Conservation (phyloP, 2,113 vertebrate genomes). For the Clinocottus analis region DNA sequence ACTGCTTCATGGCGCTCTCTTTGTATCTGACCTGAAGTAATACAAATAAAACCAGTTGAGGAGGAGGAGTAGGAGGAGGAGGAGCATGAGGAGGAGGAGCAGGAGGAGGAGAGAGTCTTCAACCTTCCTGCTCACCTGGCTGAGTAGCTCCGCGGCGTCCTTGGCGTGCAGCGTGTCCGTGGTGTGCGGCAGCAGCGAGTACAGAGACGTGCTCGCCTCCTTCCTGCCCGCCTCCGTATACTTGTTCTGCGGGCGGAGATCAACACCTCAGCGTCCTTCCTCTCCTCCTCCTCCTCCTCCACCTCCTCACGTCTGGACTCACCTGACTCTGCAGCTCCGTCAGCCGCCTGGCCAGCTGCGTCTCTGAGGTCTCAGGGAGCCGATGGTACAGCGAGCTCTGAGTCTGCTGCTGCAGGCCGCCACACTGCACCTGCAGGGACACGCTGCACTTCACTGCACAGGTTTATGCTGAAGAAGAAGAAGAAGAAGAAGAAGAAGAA, state of each 20-base stretch:
- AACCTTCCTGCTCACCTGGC: too few species aligned
- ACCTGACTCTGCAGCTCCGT: constrained; percentile 75
- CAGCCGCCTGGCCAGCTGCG: constrained; percentile 70
- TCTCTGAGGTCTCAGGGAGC: constrained; percentile 73
- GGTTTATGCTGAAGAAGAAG: too few species aligned
- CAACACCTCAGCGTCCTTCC: neutral
- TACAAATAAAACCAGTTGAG: neutral
- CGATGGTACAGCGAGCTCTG: constrained; percentile 11
- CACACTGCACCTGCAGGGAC: constrained; percentile 63
- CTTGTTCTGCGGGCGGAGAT: constrained; percentile 79
- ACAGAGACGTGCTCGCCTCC: constrained; percentile 52
- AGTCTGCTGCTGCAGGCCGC: constrained; percentile 64
- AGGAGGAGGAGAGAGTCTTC: too few species aligned
- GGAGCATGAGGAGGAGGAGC: too few species aligned
- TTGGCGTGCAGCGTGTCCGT: constrained; percentile 71
- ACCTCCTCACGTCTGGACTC: too few species aligned
- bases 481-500: too few species aligned
- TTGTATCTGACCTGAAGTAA: constrained; percentile 87
- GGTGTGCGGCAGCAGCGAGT: constrained; percentile 67
- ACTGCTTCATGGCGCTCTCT: constrained; percentile 81
- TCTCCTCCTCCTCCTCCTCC: too few species aligned
- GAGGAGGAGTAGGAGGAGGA: too few species aligned
- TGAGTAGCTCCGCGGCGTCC: constrained; percentile 67
- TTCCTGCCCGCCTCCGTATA: constrained; percentile 85
- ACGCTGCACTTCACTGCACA: too few species aligned